Conservation (phyloP, 2,888 invertebrate species). For the Peribatodes rhomboidaria region DNA sequence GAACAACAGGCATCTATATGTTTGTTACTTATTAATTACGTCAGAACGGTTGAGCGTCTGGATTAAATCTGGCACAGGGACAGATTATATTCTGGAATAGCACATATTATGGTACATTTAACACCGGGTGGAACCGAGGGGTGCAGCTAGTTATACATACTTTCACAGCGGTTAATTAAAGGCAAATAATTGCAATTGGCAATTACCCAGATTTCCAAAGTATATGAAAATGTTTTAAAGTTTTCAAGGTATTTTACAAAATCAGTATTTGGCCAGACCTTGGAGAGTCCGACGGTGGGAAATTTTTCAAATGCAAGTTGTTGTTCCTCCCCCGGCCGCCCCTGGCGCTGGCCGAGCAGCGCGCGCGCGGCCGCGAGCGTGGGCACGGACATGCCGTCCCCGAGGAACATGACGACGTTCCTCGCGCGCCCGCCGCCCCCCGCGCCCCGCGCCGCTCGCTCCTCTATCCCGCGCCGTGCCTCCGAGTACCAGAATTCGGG, state of each 20-base stretch:
- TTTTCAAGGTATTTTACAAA: background rate
- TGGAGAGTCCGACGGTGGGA: conserved; percentile 88
- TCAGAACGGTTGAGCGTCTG: too few species aligned
- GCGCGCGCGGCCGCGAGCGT: conserved; percentile 89
- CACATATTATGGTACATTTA: too few species aligned
- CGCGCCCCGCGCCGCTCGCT: conserved; percentile 52
- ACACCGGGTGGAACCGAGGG: too few species aligned
- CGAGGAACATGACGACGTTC: conserved; percentile 90
- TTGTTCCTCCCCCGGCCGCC: conserved; percentile 86
- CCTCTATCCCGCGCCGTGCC: conserved; percentile 69
- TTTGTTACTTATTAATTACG: too few species aligned
- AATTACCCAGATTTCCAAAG: too few species aligned
- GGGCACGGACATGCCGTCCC: conserved; percentile 91
- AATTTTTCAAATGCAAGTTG: conserved; percentile 88
- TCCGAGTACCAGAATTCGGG: conserved; percentile 77
- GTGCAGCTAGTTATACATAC: too few species aligned
- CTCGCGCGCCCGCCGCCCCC: conserved; percentile 52
- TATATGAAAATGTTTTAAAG: too few species aligned
- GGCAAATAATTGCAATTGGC: too few species aligned
- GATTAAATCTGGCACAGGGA: too few species aligned
- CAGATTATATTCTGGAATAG: too few species aligned
- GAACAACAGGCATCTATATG: too few species aligned
- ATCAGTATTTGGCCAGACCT: conserved; percentile 71
- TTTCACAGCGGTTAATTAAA: too few species aligned
- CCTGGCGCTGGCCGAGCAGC: conserved; percentile 87